Conservation (phyloP, 2,797 vertebrate genomes). For the Columba guinea region DNA sequence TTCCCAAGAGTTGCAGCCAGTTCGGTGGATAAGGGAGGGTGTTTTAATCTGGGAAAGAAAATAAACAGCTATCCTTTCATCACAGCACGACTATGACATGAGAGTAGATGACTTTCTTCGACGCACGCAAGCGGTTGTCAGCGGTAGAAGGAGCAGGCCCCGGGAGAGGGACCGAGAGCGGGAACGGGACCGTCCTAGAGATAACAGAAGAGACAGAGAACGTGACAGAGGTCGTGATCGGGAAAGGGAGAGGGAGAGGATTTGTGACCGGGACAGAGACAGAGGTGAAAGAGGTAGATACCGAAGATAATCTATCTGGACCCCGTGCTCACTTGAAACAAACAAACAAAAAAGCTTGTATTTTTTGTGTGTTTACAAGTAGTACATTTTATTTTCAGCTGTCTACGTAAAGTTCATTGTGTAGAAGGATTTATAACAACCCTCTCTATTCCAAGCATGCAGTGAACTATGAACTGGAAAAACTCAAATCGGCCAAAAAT, state of each 20-base stretch:
- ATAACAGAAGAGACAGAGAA: slow-evolving; percentile 84
- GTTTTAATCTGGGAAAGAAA: neutral
- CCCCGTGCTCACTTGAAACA: slow-evolving; percentile 74
- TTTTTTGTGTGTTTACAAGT: slow-evolving; percentile 84
- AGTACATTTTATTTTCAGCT: slow-evolving; percentile 82
- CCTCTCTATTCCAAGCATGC: slow-evolving; percentile 85
- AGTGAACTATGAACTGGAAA: slow-evolving; percentile 83
- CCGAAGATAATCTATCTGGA: slow-evolving; percentile 85
- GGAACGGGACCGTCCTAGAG: slow-evolving; percentile 84
- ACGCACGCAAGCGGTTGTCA: slow-evolving; percentile 95
- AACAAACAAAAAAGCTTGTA: slow-evolving; percentile 71
- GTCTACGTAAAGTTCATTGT: slow-evolving; percentile 80
- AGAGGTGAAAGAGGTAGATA: slow-evolving; percentile 93
- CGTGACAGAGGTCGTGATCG: slow-evolving; percentile 85
- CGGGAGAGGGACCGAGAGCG: slow-evolving; percentile 86
- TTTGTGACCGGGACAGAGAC: slow-evolving; percentile 89
- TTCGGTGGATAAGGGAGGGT: neutral
- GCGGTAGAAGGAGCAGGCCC: slow-evolving; percentile 88
- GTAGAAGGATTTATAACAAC: slow-evolving; percentile 80
- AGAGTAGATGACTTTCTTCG: slow-evolving; percentile 97
- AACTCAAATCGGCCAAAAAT: slow-evolving; percentile 75
- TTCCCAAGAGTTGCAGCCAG: neutral
- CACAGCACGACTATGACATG: slow-evolving; percentile 98
- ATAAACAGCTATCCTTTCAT: slow-evolving; percentile 21
- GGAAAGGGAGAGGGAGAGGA: slow-evolving; percentile 83